A percentile compares a stretch with the other conserved stretches of the same genome.
Evolutionary conservation across 1,140 invertebrate genomes (phyloP).

Genomic region (Pogonomyrmex barbatus): DNA sequence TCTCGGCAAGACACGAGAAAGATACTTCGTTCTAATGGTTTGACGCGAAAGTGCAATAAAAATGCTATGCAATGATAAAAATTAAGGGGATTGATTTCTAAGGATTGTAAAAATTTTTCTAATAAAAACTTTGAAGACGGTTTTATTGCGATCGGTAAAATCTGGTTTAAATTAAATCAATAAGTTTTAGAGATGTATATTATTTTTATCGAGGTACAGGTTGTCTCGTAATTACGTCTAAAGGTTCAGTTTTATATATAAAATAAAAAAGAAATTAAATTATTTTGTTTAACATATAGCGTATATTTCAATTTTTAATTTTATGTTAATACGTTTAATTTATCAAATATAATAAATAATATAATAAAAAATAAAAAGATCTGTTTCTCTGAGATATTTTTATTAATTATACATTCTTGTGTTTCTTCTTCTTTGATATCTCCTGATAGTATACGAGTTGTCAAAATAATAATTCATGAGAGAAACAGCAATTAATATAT

Average conservation of each 20-base stretch:
- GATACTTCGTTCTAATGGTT: not conserved
- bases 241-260: too few relatives aligned
- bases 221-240: too few relatives aligned
- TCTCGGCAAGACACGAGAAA: too few relatives aligned
- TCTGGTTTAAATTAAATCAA: not conserved
- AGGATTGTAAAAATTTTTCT: too few relatives aligned
- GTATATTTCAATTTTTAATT: too few relatives aligned
- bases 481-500: conserved; percentile 47
- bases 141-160: not conserved
- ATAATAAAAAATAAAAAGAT: not conserved
- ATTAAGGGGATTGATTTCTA: not conserved
- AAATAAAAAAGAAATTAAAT: too few relatives aligned
- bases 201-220: too few relatives aligned
- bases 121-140: not conserved
- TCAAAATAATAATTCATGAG: conserved; percentile 49
- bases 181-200: not conserved
- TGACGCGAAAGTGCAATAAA: not conserved
- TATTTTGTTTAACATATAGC: too few relatives aligned
- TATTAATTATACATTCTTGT: not conserved
- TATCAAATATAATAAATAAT: not conserved
- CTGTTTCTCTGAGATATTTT: not conserved
- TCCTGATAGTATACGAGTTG: not conserved
- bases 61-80: not conserved
- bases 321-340: too few relatives aligned
- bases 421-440: not conserved